Conservation (phyloP, 1,140 invertebrate species). For the Solenopsis fugax region DNA sequence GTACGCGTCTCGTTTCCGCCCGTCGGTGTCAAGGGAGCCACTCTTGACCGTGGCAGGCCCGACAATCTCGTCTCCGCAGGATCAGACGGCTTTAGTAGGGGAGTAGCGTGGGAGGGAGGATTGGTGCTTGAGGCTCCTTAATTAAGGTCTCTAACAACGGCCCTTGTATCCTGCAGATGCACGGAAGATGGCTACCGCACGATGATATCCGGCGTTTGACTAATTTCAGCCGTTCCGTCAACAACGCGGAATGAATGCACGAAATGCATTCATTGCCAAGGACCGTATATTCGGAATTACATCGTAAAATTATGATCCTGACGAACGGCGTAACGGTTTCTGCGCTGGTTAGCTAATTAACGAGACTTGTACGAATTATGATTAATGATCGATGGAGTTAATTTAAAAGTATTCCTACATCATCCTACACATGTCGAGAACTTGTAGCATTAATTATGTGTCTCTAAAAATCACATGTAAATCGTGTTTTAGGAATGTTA, state of each 20-base stretch:
- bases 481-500: neutral
- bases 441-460: neutral
- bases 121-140: constrained; percentile 71
- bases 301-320: neutral
- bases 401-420: neutral
- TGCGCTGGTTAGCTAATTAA: neutral
- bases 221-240: constrained; percentile 36
- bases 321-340: neutral
- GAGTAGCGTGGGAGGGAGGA: neutral
- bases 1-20: constrained; percentile 58
- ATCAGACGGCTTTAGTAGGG: constrained; percentile 58
- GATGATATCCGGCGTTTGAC: constrained; percentile 46
- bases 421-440: neutral
- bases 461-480: neutral
- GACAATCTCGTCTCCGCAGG: constrained; percentile 74
- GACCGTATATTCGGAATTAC: neutral
- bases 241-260: constrained; percentile 27
- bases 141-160: constrained; percentile 75
- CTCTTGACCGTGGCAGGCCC: constrained; percentile 58
- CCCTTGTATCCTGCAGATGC: constrained; percentile 41
- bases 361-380: neutral
- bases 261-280: constrained; percentile 22
- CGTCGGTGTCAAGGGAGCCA: constrained; percentile 54
- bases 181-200: constrained; percentile 25
- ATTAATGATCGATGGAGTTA: neutral